These are phyloP conservation scores for Andrena camellia DNA, from an alignment of 2,888 invertebrate genomes.

Conservation along the genomic window DNA sequence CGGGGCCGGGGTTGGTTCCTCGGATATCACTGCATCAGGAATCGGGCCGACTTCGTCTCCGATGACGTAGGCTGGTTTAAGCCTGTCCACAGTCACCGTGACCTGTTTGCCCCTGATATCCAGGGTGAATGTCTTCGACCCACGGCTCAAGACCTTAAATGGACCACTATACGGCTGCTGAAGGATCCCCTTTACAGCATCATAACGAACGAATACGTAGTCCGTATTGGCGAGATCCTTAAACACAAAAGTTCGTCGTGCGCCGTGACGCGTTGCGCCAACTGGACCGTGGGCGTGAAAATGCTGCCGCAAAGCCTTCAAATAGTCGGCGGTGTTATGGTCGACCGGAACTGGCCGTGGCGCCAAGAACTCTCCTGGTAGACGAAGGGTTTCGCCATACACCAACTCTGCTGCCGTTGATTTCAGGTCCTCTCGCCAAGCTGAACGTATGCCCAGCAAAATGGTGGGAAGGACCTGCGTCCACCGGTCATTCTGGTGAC, in stretches of 20 bases:
- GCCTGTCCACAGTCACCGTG: background rate
- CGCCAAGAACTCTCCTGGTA: slow-evolving; percentile 73
- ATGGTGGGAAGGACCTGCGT: slow-evolving; percentile 47
- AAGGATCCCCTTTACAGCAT: background rate
- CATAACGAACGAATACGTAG: slow-evolving; percentile 9
- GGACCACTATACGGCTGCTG: slow-evolving; percentile 20
- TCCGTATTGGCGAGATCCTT: slow-evolving; percentile 17
- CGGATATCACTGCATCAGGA: too few relatives aligned
- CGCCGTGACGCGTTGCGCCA: slow-evolving; percentile 35
- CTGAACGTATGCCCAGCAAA: slow-evolving; percentile 77
- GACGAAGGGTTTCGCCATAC: slow-evolving; percentile 72
- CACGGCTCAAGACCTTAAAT: background rate
- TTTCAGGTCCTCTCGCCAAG: slow-evolving; percentile 75
- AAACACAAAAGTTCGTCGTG: slow-evolving; percentile 19
- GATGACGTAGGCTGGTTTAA: background rate
- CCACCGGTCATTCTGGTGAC: background rate
- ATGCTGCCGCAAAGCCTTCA: slow-evolving; percentile 29
- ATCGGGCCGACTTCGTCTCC: too few relatives aligned
- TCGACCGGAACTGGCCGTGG: too few relatives aligned
- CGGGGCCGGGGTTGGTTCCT: too few relatives aligned
- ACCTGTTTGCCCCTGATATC: background rate
- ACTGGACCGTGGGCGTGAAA: slow-evolving; percentile 37
- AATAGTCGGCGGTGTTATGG: background rate
- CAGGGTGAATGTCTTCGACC: too few relatives aligned
- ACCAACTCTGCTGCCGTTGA: slow-evolving; percentile 77